Evolutionary conservation across 2,888 invertebrate species (phyloP), one percentile per base, ranked within the genome.

Genomic region (Steromphala cineraria): DNA sequence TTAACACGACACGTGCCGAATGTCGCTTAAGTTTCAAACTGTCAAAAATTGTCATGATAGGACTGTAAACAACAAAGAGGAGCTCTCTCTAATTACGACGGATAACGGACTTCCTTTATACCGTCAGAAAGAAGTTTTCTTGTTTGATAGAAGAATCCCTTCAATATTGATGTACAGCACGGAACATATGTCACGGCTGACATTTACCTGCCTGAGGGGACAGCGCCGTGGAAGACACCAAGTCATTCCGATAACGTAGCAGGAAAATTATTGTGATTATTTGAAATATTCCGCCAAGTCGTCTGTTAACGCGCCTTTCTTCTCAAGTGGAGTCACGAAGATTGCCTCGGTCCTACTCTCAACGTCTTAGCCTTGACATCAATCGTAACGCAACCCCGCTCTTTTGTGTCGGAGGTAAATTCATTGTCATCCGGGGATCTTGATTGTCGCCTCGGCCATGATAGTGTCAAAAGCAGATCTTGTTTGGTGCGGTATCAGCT

Each of bases 381-480:
- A 24, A 28, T 62, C 28, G 62, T 62, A 62, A 62, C 24, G 62
- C 28, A 62, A 62, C 21, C 62, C 62, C 28, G n/a, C 28, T 62
- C 62, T 62, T 62, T 62, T 62, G 62, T 62, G 28, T 62, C 62
- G 62, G 28, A 62, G 62, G 62, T 62, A 24, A 62, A 62, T 24
- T 62, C 62, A 62, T 62, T 62, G 62, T 62, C 62, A 62, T 62
- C 62, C 62, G 28, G 62, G 62, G n/a, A 62, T 31, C 62, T 31
- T 62, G 15, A 46, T 24, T 62, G 62, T 62, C 62, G 24, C 28
- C 8, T 24, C 62, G 17, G 28, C 62, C 62, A 62, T 21, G 62
- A 10, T 24, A 24, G 28, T 62, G 21, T 24, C 62, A 24, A 24
- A 17, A 28, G 28, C 28, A 62, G 62, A 24, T 28, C 10, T 28